Base-by-base conservation (phyloP, 2,888 invertebrate genomes). In the Trichogramma dendrolimi region DNA sequence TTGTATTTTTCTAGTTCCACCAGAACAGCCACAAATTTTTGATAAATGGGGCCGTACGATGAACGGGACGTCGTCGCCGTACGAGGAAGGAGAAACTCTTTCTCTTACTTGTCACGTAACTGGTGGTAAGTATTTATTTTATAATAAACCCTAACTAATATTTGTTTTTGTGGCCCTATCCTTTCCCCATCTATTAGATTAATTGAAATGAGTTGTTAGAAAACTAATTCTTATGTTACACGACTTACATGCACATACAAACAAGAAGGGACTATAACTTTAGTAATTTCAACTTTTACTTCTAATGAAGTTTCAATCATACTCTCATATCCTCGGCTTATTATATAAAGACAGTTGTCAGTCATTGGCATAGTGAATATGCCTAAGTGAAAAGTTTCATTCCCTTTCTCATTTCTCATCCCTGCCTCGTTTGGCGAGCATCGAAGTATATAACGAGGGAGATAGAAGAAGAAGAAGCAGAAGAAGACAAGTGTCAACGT, bases 11-110 rank as follows among this genome's bases (percentile, higher is more conserved):
- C 67, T 88, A 94, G 94, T 94, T 73, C 92, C 93, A 68, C 94
- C 94, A 6, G 92, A 92, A 77, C 88, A 88, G 76, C 92, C 92
- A 50, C 87, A 89, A 69, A 91, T 94, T 73, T 84, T 92, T 73
- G 92, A 94, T 81, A 86, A 89, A 68, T 90, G 88, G 86, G 92
- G 93, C 55, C 87, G 90, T 69, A 87, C 89, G 78, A 84, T 93
- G 76, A 92, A 92, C 80, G 86, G 86, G 70, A 87, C 90, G 27
- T 87, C 89, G 54, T 93, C 93, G 4, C 93, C 93, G 0, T 90
- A 91, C 78, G 88, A 90, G 77, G 93, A 92, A 80, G 91, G 91
- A 4, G 91, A 92, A 72, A 91, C 92, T 73, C 87, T 94, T 67
- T 85, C 89, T 60, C 85, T 94, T 72, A 93, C 90, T 63, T 94